These are phyloP conservation scores for Columba guinea DNA, from an alignment of 2,797 vertebrate species.

Conservation along the genomic window DNA sequence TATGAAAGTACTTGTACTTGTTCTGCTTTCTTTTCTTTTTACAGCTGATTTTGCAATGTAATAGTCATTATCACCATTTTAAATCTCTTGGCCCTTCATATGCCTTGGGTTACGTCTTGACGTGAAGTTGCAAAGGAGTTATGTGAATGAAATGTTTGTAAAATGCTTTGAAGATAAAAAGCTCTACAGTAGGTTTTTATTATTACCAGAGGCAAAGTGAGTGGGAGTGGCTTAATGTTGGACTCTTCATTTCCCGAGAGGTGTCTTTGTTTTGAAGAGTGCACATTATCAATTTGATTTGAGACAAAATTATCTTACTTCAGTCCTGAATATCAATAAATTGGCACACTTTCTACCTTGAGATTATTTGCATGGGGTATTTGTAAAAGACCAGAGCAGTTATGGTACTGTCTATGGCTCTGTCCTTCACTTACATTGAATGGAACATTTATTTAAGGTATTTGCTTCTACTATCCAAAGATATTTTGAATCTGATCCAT, in stretches of 20 bases:
- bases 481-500: neutral
- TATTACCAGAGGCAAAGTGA: conserved; percentile 49
- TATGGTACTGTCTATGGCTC: neutral
- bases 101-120: conserved; percentile 11
- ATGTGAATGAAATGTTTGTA: neutral
- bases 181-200: conserved; percentile 35
- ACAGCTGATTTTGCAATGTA: neutral
- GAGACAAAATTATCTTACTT: neutral
- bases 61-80: conserved; percentile 20
- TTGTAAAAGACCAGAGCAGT: neutral
- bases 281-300: neutral
- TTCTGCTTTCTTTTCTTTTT: neutral
- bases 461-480: neutral
- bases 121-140: conserved; percentile 31
- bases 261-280: conserved; percentile 28
- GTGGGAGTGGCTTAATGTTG: conserved; percentile 12
- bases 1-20: neutral
- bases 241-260: conserved; percentile 44
- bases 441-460: neutral
- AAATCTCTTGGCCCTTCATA: conserved; percentile 17
- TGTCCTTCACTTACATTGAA: neutral
- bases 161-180: conserved; percentile 58
- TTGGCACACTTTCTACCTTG: neutral
- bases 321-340: neutral
- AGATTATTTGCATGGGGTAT: neutral